Evolutionary conservation across 1,140 invertebrate genomes (phyloP).

Genomic region (Aricia agestis): DNA sequence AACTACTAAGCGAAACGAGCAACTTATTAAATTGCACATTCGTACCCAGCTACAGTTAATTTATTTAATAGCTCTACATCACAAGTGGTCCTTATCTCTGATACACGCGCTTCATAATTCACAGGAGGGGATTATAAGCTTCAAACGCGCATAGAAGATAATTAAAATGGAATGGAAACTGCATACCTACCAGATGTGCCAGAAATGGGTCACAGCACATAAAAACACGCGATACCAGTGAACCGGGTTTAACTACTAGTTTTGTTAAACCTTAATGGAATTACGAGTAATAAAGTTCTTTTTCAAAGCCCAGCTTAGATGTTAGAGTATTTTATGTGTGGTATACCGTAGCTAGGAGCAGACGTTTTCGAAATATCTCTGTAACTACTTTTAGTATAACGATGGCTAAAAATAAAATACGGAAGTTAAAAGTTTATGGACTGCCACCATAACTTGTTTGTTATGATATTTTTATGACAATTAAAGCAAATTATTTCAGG

Average conservation of each 20-base stretch:
- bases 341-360: no score
- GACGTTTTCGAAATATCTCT: no score
- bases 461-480: no score
- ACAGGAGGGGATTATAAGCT: constrained; percentile 30
- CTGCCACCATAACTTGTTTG: no score
- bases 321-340: neutral
- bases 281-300: constrained; percentile 20
- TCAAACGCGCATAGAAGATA: constrained; percentile 30
- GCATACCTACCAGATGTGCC: constrained; percentile 33
- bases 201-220: constrained; percentile 39
- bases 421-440: no score
- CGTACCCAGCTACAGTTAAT: neutral
- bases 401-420: no score
- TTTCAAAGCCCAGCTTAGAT: constrained; percentile 10
- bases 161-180: constrained; percentile 36
- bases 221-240: constrained; percentile 25
- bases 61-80: neutral
- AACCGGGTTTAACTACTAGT: neutral
- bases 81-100: neutral
- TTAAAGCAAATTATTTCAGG: no score
- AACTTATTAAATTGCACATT: neutral
- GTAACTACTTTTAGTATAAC: no score
- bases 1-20: no score
- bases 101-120: neutral
- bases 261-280: constrained; percentile 29